Base-by-base conservation (phyloP, 2,797 vertebrate species). In the Salarias fasciatus region DNA sequence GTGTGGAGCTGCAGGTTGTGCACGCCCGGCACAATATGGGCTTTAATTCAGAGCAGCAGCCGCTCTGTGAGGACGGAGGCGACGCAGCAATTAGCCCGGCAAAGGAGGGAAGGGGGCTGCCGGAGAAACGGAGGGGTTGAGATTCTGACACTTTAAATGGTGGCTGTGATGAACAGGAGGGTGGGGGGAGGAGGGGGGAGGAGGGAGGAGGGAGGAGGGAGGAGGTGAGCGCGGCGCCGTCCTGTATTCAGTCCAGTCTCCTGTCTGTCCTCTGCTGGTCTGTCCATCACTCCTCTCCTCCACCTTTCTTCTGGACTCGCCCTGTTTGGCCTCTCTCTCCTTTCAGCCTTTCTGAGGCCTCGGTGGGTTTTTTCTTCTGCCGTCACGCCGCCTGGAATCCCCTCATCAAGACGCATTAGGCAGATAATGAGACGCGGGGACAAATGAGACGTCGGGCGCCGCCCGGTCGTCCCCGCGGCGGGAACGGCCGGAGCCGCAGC, bases 91-190 rank as follows among this genome's bases (percentile, higher is more conserved):
- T 94, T 93, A 94, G 90, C 76, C 80, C 67, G 10, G 44, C 33
- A 35, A 35, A 35, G 11, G 42, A 57, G 63, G 77, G 75, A 70
- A 83, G 67, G 75, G 75, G 63, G 70, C 63, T 72, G 72, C n/a
- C 73, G 77, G 79, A 79, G 12, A 65, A 62, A 55, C 71, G 69
- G 84, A 85, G 82, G 80, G 74, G 78, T 86, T 85, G 83, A 89
- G 87, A 89, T 86, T 92, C 84, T 92, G 91, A 90, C 85, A 87
- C 83, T 69, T 89, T 89, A 92, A 93, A 92, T 92, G 83, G 89
- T 84, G 75, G 66, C 61, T 55, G 45, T 89, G 80, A 93, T 93
- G 92, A 92, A 92, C 91, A 91, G 92, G 91, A 88, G 85, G 83
- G 70, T 86, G 86, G 88, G 88, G 86, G 49, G 80, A 57, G 63